Evolutionary conservation across 2,113 vertebrate genomes (phyloP).

Genomic region (Redunca redunca): DNA sequence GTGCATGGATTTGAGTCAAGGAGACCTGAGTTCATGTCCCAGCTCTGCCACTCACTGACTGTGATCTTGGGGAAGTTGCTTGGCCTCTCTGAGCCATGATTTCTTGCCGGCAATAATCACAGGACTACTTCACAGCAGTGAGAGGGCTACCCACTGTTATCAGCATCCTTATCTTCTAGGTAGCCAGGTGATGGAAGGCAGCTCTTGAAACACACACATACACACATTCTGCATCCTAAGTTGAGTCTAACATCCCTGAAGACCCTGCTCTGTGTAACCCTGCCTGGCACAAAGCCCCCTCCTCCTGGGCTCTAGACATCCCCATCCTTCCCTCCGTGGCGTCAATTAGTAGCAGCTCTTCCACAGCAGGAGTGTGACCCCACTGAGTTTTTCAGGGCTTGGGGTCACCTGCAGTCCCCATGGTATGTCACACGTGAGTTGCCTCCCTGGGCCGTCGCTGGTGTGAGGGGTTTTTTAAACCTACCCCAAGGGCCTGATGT

Average conservation of each 20-base stretch:
- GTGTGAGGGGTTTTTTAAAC: background rate
- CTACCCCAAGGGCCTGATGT: background rate
- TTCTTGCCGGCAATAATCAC: background rate
- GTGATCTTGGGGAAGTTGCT: background rate
- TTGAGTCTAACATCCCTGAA: background rate
- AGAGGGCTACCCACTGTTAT: background rate
- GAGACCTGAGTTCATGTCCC: background rate
- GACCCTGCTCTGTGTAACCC: background rate
- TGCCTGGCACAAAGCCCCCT: background rate
- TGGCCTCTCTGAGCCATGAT: background rate
- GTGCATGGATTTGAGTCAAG: background rate
- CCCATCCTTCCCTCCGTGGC: background rate
- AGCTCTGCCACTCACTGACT: background rate
- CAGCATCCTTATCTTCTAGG: background rate
- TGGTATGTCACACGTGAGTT: background rate
- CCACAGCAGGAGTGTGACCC: background rate
- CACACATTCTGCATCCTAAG: background rate
- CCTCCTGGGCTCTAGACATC: background rate
- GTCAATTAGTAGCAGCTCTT: background rate
- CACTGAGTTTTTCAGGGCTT: background rate
- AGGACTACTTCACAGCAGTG: background rate
- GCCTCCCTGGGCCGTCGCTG: background rate
- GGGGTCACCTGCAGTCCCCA: background rate
- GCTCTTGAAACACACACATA: background rate
- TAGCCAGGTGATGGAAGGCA: background rate